phyloP scores from a whole-genome alignment of 2,888 invertebrate species.

The Agonopterix heracliana region DNA sequence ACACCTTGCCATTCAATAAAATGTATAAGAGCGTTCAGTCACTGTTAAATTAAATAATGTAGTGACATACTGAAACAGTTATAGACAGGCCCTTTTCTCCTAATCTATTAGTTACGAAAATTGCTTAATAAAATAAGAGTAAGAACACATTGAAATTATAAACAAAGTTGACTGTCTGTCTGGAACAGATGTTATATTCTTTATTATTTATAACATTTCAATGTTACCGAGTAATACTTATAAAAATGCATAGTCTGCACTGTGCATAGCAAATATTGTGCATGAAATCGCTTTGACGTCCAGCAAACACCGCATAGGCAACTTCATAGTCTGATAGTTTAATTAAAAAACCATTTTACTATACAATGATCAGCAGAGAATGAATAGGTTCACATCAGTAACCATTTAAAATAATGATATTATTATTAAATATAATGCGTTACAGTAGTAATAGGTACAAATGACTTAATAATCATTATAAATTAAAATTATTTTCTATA shows the following conservation, averaged over 20 bases:
- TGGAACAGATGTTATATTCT: too few species aligned
- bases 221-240: neutral
- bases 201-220: constrained; percentile 4
- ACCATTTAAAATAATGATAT: constrained; percentile 1
- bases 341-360: neutral
- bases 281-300: constrained; percentile 30
- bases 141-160: too few species aligned
- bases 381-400: neutral
- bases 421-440: constrained; percentile 22
- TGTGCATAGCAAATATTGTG: constrained; percentile 39
- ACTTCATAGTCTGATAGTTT: constrained; percentile 4
- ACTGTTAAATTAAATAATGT: too few species aligned
- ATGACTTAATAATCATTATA: constrained; percentile 25
- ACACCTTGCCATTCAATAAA: too few species aligned
- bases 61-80: too few species aligned
- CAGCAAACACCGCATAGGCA: constrained; percentile 23
- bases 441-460: constrained; percentile 24
- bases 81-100: too few species aligned
- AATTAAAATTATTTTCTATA: constrained; percentile 33
- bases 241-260: neutral
- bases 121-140: too few species aligned
- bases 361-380: constrained; percentile 4
- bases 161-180: too few species aligned
- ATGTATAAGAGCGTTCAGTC: too few species aligned
- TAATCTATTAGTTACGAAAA: too few species aligned